Evolutionary conservation across 2,113 vertebrate species (phyloP).

Genomic region (Corapipo altera): DNA sequence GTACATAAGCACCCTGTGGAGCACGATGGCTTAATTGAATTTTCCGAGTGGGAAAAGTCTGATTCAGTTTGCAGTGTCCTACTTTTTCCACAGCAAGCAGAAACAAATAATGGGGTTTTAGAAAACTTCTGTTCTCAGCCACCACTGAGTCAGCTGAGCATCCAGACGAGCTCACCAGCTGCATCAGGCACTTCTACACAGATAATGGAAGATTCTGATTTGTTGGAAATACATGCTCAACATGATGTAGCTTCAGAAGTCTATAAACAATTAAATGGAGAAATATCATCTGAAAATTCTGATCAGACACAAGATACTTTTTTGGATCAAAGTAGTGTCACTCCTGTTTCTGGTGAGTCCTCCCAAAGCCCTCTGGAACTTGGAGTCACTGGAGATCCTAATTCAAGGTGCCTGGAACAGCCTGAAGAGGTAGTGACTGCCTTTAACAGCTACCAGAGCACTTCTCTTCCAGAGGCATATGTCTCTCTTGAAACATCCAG

Average conservation of each 20-base stretch:
- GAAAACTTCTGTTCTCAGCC: slow-evolving; percentile 36
- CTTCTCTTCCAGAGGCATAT: neutral
- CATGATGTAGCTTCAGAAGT: neutral
- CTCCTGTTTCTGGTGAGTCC: neutral
- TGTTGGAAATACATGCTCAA: neutral
- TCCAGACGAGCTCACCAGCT: neutral
- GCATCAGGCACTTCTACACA: neutral
- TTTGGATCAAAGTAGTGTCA: neutral
- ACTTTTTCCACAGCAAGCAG: slow-evolving; percentile 36
- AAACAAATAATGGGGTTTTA: slow-evolving; percentile 24
- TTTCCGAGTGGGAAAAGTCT: slow-evolving; percentile 65
- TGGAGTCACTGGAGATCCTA: slow-evolving; percentile 4
- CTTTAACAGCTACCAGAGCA: neutral
- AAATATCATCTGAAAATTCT: neutral
- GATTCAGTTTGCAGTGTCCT: slow-evolving; percentile 9
- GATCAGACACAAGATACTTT: slow-evolving; percentile 5
- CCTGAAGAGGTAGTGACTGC: neutral
- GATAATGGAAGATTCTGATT: neutral
- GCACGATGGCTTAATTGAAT: neutral
- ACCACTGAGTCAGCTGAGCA: neutral
- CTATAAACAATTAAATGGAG: neutral
- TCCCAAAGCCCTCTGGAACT: neutral
- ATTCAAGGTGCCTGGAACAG: neutral
- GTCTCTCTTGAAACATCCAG: slow-evolving; percentile 29
- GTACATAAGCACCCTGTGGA: neutral